These are phyloP conservation scores for Drosophila orosa DNA, from an alignment of 1,140 invertebrate genomes.

Conservation along the genomic window DNA sequence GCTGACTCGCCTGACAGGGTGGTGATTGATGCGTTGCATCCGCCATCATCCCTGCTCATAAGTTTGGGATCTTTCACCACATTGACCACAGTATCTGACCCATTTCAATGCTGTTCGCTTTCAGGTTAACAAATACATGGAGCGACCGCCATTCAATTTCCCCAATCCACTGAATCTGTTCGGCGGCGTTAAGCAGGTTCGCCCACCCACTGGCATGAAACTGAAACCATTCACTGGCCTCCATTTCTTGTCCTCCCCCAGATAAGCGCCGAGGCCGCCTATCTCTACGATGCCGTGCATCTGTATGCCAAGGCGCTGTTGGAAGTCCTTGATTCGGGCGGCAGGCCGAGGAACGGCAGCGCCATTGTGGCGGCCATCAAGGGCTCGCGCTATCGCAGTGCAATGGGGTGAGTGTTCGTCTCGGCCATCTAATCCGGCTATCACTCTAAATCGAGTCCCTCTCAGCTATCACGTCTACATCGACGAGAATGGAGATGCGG, in stretches of 20 bases:
- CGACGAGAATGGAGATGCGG: slow-evolving; percentile 97
- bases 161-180: slow-evolving; percentile 90
- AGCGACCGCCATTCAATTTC: slow-evolving; percentile 93
- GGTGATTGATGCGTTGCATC: slow-evolving; percentile 45
- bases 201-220: slow-evolving; percentile 16
- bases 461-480: slow-evolving; percentile 94
- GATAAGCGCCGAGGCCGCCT: slow-evolving; percentile 94
- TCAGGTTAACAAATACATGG: slow-evolving; percentile 91
- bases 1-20: slow-evolving; percentile 23
- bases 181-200: slow-evolving; percentile 90
- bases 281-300: slow-evolving; percentile 95
- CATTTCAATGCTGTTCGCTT: slow-evolving; percentile 12
- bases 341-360: slow-evolving; percentile 89
- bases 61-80: slow-evolving; percentile 31
- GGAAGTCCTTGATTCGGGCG: slow-evolving; percentile 87
- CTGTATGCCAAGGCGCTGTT: slow-evolving; percentile 92
- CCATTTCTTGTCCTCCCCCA: slow-evolving; percentile 76
- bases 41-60: slow-evolving; percentile 11
- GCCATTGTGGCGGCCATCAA: slow-evolving; percentile 89
- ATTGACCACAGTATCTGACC: slow-evolving; percentile 38
- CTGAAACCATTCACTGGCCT: slow-evolving; percentile 17
- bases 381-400: slow-evolving; percentile 91
- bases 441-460: slow-evolving; percentile 13
- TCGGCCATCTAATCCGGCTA: slow-evolving; percentile 9
- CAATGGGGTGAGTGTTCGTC: slow-evolving; percentile 90